Evolutionary conservation across 2,797 vertebrate species (phyloP).

Genomic region (Distichodus sexfasciatus): DNA sequence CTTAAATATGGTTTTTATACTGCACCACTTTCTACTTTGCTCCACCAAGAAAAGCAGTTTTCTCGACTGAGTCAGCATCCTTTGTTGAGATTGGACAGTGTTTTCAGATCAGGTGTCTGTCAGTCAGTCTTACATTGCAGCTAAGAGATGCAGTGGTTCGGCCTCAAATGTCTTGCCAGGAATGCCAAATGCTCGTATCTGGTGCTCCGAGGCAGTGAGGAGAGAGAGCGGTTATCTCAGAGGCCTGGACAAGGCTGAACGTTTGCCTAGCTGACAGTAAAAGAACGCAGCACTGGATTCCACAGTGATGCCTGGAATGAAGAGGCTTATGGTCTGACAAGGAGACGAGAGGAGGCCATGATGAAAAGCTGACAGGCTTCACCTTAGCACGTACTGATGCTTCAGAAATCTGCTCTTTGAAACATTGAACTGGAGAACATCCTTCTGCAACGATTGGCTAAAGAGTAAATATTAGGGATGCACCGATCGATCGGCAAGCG

Average conservation of each 20-base stretch:
- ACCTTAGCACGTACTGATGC: background rate
- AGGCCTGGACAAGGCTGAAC: conserved; percentile 58
- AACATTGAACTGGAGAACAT: background rate
- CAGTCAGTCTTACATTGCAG: conserved; percentile 57
- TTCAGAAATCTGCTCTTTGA: conserved; percentile 8
- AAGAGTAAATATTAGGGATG: too few relatives aligned
- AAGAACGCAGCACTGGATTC: conserved; percentile 55
- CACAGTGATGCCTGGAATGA: conserved; percentile 55
- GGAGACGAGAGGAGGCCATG: conserved; percentile 60
- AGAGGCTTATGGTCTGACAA: conserved; percentile 43
- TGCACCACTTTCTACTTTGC: too few relatives aligned
- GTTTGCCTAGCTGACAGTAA: conserved; percentile 42
- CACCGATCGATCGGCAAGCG: too few relatives aligned
- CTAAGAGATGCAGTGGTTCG: conserved; percentile 48
- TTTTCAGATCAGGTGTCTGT: conserved; percentile 51
- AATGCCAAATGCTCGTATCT: conserved; percentile 65
- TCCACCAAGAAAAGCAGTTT: too few relatives aligned
- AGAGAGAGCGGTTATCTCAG: conserved; percentile 60
- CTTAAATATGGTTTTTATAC: too few relatives aligned
- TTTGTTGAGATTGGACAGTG: background rate
- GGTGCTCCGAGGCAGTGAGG: conserved; percentile 45
- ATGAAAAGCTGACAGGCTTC: conserved; percentile 59
- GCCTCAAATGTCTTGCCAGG: conserved; percentile 66
- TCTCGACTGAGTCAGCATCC: background rate
- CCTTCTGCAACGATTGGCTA: background rate